These are phyloP conservation scores for Ciona savignyi DNA, from an alignment of 23 tunicate species.

Conservation along the genomic window DNA sequence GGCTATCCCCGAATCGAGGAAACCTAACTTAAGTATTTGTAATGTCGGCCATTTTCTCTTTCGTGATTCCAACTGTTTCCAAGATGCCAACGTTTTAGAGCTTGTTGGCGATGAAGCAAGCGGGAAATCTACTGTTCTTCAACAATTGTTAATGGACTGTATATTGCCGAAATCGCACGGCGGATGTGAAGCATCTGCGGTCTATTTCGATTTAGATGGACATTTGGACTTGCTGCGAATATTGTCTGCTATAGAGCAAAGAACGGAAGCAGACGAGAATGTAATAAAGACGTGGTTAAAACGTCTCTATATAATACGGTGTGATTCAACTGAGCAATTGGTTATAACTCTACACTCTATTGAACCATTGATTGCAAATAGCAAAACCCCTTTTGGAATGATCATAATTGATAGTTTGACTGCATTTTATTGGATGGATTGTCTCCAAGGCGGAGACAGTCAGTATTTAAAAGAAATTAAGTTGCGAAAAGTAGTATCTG, in stretches of 20 bases:
- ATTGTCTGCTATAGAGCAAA: conserved; percentile 28
- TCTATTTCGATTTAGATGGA: conserved; percentile 66
- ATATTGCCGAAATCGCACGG: conserved; percentile 36
- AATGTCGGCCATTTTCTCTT: too few relatives aligned
- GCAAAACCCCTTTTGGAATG: conserved; percentile 51
- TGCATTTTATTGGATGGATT: conserved; percentile 57
- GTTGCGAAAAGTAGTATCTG: conserved; percentile 22
- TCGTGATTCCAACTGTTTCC: too few relatives aligned
- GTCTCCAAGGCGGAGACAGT: conserved; percentile 24
- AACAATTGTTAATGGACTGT: conserved; percentile 23
- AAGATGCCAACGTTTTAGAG: conserved; percentile 33
- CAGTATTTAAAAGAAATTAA: conserved; percentile 28
- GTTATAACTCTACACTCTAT: conserved; percentile 56
- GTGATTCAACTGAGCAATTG: conserved; percentile 39
- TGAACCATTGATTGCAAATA: conserved; percentile 67
- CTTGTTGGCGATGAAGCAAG: conserved; percentile 25
- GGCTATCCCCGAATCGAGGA: too few relatives aligned
- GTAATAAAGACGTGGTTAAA: conserved; percentile 55
- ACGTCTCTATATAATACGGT: conserved; percentile 32
- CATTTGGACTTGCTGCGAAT: conserved; percentile 58
- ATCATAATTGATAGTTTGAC: conserved; percentile 62
- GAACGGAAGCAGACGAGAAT: conserved; percentile 55
- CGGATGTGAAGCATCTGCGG: conserved; percentile 39
- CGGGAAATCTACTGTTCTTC: conserved; percentile 34
- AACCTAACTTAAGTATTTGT: too few relatives aligned